Conservation (phyloP, 2,888 invertebrate species). For the Dolichopus griseipennis region DNA sequence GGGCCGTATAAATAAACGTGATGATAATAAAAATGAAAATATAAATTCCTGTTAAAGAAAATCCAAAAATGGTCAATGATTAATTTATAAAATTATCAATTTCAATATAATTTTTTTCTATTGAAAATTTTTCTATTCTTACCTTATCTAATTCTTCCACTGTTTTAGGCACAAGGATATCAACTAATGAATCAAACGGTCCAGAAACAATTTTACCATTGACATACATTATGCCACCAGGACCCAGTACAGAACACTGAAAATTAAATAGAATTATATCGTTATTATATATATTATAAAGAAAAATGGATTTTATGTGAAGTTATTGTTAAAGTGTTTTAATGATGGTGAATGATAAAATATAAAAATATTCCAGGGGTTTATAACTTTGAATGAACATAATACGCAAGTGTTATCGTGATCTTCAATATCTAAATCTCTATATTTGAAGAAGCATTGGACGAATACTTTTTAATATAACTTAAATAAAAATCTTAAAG, state of each 20-base stretch:
- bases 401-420: no score
- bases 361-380: no score
- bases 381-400: no score
- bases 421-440: no score
- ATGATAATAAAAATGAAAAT: conserved; percentile 43
- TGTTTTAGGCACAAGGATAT: conserved; percentile 38
- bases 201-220: conserved; percentile 42
- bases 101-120: conserved; percentile 9
- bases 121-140: conserved; percentile 18
- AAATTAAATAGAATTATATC: not conserved
- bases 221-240: conserved; percentile 42
- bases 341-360: no score
- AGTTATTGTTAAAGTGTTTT: no score
- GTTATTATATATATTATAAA: not conserved
- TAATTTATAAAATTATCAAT: conserved; percentile 16
- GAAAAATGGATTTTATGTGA: no score
- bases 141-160: conserved; percentile 41
- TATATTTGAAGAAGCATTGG: no score
- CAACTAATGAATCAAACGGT: conserved; percentile 39
- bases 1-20: conserved; percentile 42
- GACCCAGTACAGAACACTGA: conserved; percentile 39
- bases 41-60: conserved; percentile 37
- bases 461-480: no score
- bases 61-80: conserved; percentile 21
- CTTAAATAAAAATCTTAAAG: no score